Conservation (phyloP, 2,888 invertebrate genomes). For the Drosophila melanosoma region DNA sequence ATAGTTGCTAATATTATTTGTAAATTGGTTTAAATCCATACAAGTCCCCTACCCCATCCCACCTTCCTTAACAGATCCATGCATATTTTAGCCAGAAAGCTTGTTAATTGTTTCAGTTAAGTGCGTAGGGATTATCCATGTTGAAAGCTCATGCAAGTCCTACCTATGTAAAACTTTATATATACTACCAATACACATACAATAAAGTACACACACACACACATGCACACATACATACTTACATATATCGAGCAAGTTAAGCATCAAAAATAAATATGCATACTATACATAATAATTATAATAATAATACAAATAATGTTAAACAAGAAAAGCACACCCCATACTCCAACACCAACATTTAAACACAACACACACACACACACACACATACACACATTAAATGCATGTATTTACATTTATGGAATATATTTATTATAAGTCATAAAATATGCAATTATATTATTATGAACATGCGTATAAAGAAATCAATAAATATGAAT, state of each 20-base stretch:
- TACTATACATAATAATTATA: constrained; percentile 38
- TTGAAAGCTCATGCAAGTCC: constrained; percentile 59
- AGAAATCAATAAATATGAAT: constrained; percentile 77
- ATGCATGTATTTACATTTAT: constrained; percentile 72
- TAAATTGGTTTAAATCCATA: constrained; percentile 60
- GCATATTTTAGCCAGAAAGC: constrained; percentile 55
- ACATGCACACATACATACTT: constrained; percentile 12
- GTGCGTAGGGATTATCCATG: constrained; percentile 34
- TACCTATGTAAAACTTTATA: constrained; percentile 51
- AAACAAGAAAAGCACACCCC: constrained; percentile 64
- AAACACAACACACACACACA: constrained; percentile 32
- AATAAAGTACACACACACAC: constrained; percentile 36
- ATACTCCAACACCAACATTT: constrained; percentile 13
- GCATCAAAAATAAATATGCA: constrained; percentile 46
- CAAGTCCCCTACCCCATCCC: not conserved
- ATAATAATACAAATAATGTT: constrained; percentile 50
- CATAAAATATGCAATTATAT: constrained; percentile 77
- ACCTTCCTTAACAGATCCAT: constrained; percentile 6
- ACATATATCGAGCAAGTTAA: constrained; percentile 35
- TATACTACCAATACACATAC: constrained; percentile 26
- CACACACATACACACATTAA: constrained; percentile 51
- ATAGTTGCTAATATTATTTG: constrained; percentile 74
- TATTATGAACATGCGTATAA: constrained; percentile 80
- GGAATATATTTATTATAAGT: constrained; percentile 71
- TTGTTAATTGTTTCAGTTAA: constrained; percentile 55